phyloP scores from a whole-genome alignment of 1,140 invertebrate species.

The Paralvinella palmiformis region DNA sequence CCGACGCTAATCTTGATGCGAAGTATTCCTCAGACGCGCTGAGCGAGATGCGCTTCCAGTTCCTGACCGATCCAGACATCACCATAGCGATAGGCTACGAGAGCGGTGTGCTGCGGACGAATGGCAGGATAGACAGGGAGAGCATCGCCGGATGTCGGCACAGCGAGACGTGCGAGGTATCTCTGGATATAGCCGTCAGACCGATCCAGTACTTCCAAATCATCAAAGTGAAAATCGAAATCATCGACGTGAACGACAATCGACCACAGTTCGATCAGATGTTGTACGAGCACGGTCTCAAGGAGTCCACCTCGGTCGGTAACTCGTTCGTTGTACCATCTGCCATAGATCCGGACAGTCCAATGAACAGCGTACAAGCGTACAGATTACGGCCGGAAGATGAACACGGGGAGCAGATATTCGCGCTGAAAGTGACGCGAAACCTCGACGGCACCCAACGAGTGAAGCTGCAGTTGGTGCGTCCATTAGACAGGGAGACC shows the following conservation, averaged over 20 bases:
- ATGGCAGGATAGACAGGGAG: slow-evolving; percentile 15
- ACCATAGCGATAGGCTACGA: too few species aligned
- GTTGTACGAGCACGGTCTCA: neutral
- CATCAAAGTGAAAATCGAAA: slow-evolving; percentile 12
- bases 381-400: slow-evolving; percentile 3
- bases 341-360: slow-evolving; percentile 22
- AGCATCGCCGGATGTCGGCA: slow-evolving; percentile 9
- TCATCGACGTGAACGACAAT: slow-evolving; percentile 21
- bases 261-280: slow-evolving; percentile 9
- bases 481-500: neutral
- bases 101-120: neutral
- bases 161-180: neutral
- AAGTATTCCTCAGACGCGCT: too few species aligned
- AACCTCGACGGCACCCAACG: neutral
- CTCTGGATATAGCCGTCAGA: slow-evolving; percentile 9
- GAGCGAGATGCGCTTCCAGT: too few species aligned
- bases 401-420: neutral
- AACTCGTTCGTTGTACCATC: slow-evolving; percentile 21
- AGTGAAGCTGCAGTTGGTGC: slow-evolving; percentile 4
- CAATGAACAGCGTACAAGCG: slow-evolving; percentile 2
- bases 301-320: slow-evolving; percentile 9
- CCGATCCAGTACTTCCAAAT: slow-evolving; percentile 11
- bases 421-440: slow-evolving; percentile 6
- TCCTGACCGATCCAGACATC: too few species aligned
- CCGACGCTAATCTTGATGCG: too few species aligned